Base-by-base conservation (phyloP, 2,113 vertebrate genomes). In the Festucalex cinctus region DNA sequence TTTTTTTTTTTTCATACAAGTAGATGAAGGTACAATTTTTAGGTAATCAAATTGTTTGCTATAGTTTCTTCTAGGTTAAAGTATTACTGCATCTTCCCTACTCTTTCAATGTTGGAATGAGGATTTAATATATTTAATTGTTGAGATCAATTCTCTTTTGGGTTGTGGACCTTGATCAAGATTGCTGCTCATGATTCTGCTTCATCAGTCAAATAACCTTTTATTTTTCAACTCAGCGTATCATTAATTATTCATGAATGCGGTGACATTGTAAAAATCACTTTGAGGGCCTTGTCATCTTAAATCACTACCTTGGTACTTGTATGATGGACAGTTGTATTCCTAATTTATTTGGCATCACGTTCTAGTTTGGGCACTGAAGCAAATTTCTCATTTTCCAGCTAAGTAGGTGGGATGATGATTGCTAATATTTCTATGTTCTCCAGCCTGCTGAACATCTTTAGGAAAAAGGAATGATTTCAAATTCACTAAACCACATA, bases 191-290 rank as follows among this genome's bases (percentile, higher is more conserved):
- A 53, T 10, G 9, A 53, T 51, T 20, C 48, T n/a, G 48, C 22
- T 24, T 53, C 49, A 22, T 53, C 22, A 53, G n/a, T 53, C n/a
- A 24, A 53, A 24, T 22, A 20, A 53, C 9, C 49, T 24, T 53
- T 51, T 53, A 22, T 53, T 53, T 22, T 24, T 53, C 49, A 10
- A 10, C n/a, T 53, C n/a, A 53, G 24, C 49, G 22, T 53, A 51
- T 17, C 44, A 46, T 51, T 51, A 24, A 53, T 53, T 53, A 53
- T 53, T 53, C 49, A 24, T 53, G n/a, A 53, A 53, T 53, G 49
- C 24, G 22, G n/a, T 53, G 49, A 22, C 49, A 12, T 24, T 51
- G 20, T 53, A 22, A 53, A 24, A 53, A n/a, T 53, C 49, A 53
- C 9, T 53, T 22, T 22, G 49, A 53, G 9, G 49, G 22, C 49